Evolutionary conservation across 1,140 invertebrate species (phyloP).

Genomic region (Trichoplusia ni): DNA sequence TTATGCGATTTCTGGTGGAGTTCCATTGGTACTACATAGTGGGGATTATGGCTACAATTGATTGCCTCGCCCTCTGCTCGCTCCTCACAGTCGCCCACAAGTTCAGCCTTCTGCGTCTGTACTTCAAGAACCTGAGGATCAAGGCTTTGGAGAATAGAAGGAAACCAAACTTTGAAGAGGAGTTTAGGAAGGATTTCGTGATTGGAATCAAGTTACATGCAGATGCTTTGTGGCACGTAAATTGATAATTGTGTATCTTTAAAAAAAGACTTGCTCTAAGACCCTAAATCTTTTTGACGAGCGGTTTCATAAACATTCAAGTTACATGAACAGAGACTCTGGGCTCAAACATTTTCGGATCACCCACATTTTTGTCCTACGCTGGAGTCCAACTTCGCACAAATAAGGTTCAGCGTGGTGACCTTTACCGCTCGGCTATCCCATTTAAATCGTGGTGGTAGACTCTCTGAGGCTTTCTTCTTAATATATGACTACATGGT

Average conservation of each 20-base stretch:
- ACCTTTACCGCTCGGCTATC: too few species aligned
- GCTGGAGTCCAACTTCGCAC: too few species aligned
- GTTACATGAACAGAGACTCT: neutral
- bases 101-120: conserved; percentile 46
- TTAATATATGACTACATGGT: too few species aligned
- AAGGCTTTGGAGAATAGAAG: conserved; percentile 20
- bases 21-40: conserved; percentile 53
- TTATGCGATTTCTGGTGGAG: conserved; percentile 43
- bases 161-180: conserved; percentile 19
- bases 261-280: neutral
- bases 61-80: conserved; percentile 42
- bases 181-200: conserved; percentile 44
- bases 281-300: too few species aligned
- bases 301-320: too few species aligned
- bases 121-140: conserved; percentile 42
- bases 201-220: conserved; percentile 51
- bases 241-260: neutral
- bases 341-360: neutral
- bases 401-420: too few species aligned
- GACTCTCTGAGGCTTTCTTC: too few species aligned
- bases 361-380: too few species aligned
- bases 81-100: conserved; percentile 46
- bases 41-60: conserved; percentile 45
- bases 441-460: too few species aligned
- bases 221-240: conserved; percentile 46